phyloP scores from a whole-genome alignment of 2,888 invertebrate genomes.

The Leptopilina myrica region DNA sequence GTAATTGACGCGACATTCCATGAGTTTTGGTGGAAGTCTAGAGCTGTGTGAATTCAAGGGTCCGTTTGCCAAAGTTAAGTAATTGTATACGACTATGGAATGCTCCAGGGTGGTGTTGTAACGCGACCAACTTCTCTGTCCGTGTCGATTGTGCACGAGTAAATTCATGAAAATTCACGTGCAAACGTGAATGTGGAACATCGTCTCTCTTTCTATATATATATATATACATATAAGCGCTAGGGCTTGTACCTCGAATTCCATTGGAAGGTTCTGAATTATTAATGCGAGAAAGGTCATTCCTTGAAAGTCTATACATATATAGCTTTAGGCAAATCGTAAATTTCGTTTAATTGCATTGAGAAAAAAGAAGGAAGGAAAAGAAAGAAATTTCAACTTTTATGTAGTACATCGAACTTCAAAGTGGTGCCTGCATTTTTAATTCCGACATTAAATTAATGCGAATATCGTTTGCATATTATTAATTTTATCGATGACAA shows the following conservation, averaged over 20 bases:
- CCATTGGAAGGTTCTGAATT: slow-evolving; percentile 63
- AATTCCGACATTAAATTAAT: not conserved
- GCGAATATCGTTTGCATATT: slow-evolving; percentile 26
- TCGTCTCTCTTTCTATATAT: not conserved
- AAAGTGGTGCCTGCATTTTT: slow-evolving; percentile 24
- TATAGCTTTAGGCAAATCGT: slow-evolving; percentile 23
- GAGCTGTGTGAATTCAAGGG: slow-evolving; percentile 44
- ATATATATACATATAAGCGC: slow-evolving; percentile 24
- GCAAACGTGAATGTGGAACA: slow-evolving; percentile 47
- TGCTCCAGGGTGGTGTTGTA: slow-evolving; percentile 50
- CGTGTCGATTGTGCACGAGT: slow-evolving; percentile 27
- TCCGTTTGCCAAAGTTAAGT: slow-evolving; percentile 61
- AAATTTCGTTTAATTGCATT: slow-evolving; percentile 37
- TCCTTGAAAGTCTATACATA: slow-evolving; percentile 17
- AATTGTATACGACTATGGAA: slow-evolving; percentile 64
- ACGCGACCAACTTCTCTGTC: slow-evolving; percentile 46
- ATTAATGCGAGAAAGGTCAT: slow-evolving; percentile 45
- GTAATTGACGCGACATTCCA: slow-evolving; percentile 67
- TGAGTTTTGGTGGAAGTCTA: slow-evolving; percentile 43
- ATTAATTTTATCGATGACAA: not conserved
- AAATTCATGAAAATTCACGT: slow-evolving; percentile 47
- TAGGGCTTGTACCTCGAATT: slow-evolving; percentile 56
- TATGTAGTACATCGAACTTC: not conserved
- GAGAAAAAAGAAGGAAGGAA: not conserved
- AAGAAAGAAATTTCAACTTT: not conserved